Conservation (phyloP, 2,888 invertebrate genomes). For the Abscondita cerata region DNA sequence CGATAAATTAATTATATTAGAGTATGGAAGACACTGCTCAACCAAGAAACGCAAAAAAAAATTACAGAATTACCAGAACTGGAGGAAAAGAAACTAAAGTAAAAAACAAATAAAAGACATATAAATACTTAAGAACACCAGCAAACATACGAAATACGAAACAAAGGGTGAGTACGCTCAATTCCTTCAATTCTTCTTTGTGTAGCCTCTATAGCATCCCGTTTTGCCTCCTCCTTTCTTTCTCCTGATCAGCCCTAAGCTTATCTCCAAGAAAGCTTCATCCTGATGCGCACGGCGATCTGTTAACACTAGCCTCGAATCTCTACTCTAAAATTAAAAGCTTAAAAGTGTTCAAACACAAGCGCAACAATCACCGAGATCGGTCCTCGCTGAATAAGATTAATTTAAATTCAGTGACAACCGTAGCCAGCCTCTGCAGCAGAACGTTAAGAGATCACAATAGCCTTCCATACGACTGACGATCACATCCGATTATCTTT, state of each 20-base stretch:
- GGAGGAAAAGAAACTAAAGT: too few species aligned
- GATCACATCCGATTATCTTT: conserved; percentile 86
- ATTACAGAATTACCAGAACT: too few species aligned
- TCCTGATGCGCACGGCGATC: conserved; percentile 90
- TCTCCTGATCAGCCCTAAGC: conserved; percentile 91
- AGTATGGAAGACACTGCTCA: too few species aligned
- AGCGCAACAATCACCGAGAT: too few species aligned
- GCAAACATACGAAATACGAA: too few species aligned
- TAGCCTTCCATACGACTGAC: conserved; percentile 81
- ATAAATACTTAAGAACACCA: too few species aligned
- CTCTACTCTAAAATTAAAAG: too few species aligned
- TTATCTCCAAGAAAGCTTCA: conserved; percentile 92
- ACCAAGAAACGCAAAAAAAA: too few species aligned
- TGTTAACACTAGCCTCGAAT: conserved; percentile 85
- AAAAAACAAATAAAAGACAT: too few species aligned
- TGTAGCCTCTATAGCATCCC: conserved; percentile 62
- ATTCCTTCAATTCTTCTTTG: conserved; percentile 56
- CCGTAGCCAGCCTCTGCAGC: conserved; percentile 73
- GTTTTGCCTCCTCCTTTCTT: conserved; percentile 76
- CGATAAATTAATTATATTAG: too few species aligned
- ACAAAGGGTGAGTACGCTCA: too few species aligned
- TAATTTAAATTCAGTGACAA: conserved; percentile 85
- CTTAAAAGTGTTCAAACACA: too few species aligned
- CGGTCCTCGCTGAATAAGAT: conserved; percentile 87
- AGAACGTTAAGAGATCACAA: conserved; percentile 75